Conservation (phyloP, 1,140 invertebrate species). For the Gerris buenoi region DNA sequence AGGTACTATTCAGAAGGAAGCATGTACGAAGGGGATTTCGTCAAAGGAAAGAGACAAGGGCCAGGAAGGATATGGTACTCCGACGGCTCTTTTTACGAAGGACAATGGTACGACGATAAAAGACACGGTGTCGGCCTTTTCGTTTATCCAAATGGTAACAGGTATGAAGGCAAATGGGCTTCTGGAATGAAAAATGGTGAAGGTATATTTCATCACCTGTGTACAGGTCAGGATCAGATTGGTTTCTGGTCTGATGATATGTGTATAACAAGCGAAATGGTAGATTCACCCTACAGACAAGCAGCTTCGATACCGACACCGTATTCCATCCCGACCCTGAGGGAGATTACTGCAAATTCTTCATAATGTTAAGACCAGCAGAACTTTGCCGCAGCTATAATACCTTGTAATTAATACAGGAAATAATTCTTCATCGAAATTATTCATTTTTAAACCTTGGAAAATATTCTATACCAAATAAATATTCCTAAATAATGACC, state of each 20-base stretch:
- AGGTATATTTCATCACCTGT: conserved; percentile 41
- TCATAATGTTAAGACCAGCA: too few species aligned
- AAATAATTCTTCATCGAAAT: too few species aligned
- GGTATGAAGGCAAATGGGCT: conserved; percentile 43
- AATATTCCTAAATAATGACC: too few species aligned
- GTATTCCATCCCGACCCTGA: conserved; percentile 34
- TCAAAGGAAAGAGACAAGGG: conserved; percentile 38
- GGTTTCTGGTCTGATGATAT: conserved; percentile 37
- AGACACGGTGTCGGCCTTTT: conserved; percentile 34
- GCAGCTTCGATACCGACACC: conserved; percentile 33
- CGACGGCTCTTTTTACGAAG: conserved; percentile 38
- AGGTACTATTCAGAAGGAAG: conserved; percentile 35
- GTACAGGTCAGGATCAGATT: conserved; percentile 41
- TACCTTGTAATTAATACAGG: too few species aligned
- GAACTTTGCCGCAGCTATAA: too few species aligned
- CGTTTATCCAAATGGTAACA: conserved; percentile 36
- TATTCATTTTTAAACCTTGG: too few species aligned
- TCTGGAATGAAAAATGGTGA: conserved; percentile 37
- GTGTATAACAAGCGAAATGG: conserved; percentile 35
- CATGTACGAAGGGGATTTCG: conserved; percentile 46
- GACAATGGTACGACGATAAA: conserved; percentile 32
- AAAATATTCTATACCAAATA: too few species aligned
- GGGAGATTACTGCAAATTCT: too few species aligned
- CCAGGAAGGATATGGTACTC: conserved; percentile 44
- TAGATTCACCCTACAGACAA: conserved; percentile 38